phyloP scores from a whole-genome alignment of 2,888 invertebrate species.

The Clitarchus hookeri region DNA sequence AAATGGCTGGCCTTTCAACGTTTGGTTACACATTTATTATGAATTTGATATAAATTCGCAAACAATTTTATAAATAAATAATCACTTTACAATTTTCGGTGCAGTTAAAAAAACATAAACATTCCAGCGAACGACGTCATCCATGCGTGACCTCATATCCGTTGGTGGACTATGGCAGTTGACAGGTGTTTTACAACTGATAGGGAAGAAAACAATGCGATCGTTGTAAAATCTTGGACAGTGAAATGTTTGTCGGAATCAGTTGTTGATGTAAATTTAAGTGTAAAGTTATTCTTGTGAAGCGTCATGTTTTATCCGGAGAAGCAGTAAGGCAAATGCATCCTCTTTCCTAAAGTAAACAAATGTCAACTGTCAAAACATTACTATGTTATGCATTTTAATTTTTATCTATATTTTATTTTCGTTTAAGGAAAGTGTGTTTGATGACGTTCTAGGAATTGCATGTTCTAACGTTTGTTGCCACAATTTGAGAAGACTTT shows the following conservation, averaged over 20 bases:
- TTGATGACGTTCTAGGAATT: no score
- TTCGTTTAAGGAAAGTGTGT: no score
- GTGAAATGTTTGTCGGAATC: not conserved
- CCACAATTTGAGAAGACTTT: no score
- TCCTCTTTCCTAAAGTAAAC: not conserved
- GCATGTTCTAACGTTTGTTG: no score
- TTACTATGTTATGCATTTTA: not conserved
- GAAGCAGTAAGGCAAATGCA: not conserved
- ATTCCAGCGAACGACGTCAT: no score
- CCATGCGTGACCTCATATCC: not conserved
- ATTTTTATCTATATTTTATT: not conserved
- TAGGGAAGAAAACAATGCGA: not conserved
- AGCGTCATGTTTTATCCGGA: not conserved
- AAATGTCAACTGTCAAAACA: constrained; percentile 8
- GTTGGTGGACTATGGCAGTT: not conserved
- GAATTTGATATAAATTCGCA: no score
- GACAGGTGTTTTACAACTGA: not conserved
- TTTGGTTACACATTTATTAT: no score
- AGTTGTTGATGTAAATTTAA: not conserved
- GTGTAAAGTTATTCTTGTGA: not conserved
- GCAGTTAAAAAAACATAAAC: no score
- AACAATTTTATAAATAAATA: no score
- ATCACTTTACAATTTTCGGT: no score
- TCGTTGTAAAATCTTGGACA: not conserved
- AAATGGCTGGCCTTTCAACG: no score